A percentile compares a stretch with the other conserved stretches of the same genome.
phyloP scores from a whole-genome alignment of 2,888 invertebrate genomes.

The Amorpha juglandis region DNA sequence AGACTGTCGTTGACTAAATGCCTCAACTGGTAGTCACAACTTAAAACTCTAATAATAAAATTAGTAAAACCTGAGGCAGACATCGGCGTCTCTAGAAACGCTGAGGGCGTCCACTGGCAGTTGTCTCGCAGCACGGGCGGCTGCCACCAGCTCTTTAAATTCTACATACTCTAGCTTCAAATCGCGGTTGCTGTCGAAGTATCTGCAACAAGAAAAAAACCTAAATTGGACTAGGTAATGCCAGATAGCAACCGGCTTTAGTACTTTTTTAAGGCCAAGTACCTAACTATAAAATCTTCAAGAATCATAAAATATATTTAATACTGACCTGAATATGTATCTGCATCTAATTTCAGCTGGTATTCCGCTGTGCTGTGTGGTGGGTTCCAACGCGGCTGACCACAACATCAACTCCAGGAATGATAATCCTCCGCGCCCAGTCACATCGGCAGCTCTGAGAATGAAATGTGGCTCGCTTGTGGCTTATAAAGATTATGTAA shows the following conservation, averaged over 20 bases:
- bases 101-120: constrained; percentile 79
- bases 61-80: constrained; percentile 55
- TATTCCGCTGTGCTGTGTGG: constrained; percentile 85
- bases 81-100: constrained; percentile 82
- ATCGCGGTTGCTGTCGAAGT: constrained; percentile 83
- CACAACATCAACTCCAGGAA: constrained; percentile 85
- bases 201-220: constrained; percentile 63
- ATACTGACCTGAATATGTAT: constrained; percentile 86
- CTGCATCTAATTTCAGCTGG: constrained; percentile 88
- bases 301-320: no score
- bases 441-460: constrained; percentile 83
- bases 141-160: constrained; percentile 83
- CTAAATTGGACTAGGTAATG: neutral
- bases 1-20: no score
- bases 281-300: no score
- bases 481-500: no score
- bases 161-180: constrained; percentile 82
- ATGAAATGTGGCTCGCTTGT: no score
- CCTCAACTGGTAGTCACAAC: neutral
- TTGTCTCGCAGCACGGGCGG: constrained; percentile 81
- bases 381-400: constrained; percentile 86
- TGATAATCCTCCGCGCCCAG: constrained; percentile 77
- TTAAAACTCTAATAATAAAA: neutral
- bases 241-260: no score
- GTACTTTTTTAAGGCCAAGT: neutral